Percentiles rank a stretch among this genome's conserved stretches.
These are phyloP conservation scores for Vireo griseus DNA, from an alignment of 2,797 vertebrate species.

Conservation along the genomic window DNA sequence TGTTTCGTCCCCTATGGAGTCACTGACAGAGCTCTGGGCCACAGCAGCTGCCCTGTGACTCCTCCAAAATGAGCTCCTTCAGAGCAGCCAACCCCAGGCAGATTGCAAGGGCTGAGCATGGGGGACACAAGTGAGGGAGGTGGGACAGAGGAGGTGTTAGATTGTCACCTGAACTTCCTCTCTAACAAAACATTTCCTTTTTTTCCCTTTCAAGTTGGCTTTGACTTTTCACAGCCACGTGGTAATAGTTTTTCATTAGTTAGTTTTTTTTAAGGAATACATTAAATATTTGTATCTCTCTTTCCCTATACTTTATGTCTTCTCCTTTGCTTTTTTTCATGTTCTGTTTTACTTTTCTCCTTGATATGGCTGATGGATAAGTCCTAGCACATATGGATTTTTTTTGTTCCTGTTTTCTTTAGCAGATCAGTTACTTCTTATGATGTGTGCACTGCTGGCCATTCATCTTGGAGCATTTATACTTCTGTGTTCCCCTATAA, in stretches of 20 bases:
- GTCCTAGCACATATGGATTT: neutral
- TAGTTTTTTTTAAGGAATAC: neutral
- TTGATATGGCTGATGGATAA: neutral
- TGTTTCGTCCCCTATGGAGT: neutral
- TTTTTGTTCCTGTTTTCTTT: neutral
- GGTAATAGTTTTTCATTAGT: neutral
- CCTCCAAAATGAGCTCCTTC: neutral
- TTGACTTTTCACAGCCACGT: neutral
- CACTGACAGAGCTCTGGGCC: neutral
- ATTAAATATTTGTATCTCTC: neutral
- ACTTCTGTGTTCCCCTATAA: neutral
- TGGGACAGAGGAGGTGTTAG: neutral
- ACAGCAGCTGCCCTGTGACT: neutral
- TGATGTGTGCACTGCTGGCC: neutral
- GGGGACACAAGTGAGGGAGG: neutral
- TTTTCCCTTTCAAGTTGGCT: neutral
- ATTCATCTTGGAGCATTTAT: neutral
- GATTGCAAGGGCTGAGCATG: neutral
- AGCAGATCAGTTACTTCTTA: neutral
- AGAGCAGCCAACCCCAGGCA: neutral
- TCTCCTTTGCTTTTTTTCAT: neutral
- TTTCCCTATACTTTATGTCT: neutral
- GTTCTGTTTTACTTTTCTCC: neutral
- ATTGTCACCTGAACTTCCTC: neutral
- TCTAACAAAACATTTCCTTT: neutral